Evolutionary conservation across 2,888 invertebrate genomes (phyloP).

Genomic region (Cataglyphis livida): DNA sequence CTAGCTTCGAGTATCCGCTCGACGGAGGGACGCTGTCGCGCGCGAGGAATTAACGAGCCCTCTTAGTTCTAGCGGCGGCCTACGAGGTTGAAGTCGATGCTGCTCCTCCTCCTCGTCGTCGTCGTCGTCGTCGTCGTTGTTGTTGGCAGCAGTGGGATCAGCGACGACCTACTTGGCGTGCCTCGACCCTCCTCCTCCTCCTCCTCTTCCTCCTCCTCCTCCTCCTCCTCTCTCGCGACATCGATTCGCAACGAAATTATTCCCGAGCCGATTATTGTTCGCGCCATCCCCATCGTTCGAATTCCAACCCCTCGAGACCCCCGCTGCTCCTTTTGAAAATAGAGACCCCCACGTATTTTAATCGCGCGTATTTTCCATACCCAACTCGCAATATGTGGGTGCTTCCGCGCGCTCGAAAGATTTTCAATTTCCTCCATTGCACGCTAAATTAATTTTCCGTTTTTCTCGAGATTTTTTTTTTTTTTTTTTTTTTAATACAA

Average conservation of each 20-base stretch:
- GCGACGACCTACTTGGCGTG: constrained; percentile 85
- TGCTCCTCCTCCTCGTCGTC: constrained; percentile 20
- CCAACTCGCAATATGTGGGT: background rate
- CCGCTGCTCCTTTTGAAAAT: background rate
- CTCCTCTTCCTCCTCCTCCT: background rate
- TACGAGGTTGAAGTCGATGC: constrained; percentile 58
- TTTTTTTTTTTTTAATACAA: background rate
- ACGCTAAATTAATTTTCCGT: too few relatives aligned
- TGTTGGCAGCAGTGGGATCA: constrained; percentile 84
- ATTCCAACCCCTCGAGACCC: background rate
- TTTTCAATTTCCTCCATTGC: background rate
- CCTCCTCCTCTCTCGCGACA: constrained; percentile 74
- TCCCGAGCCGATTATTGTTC: constrained; percentile 76
- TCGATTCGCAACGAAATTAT: constrained; percentile 84
- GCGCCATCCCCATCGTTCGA: constrained; percentile 10
- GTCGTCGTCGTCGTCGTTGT: constrained; percentile 21
- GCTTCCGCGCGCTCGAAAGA: background rate
- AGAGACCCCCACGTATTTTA: background rate
- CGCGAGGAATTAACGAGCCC: constrained; percentile 69
- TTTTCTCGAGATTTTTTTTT: background rate
- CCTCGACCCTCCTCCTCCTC: constrained; percentile 81
- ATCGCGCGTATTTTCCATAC: background rate
- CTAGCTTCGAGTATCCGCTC: background rate
- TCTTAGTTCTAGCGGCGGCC: constrained; percentile 57
- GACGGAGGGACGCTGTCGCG: constrained; percentile 5